Evolutionary conservation across 2,888 invertebrate species (phyloP).

Genomic region (Leucoma salicis): DNA sequence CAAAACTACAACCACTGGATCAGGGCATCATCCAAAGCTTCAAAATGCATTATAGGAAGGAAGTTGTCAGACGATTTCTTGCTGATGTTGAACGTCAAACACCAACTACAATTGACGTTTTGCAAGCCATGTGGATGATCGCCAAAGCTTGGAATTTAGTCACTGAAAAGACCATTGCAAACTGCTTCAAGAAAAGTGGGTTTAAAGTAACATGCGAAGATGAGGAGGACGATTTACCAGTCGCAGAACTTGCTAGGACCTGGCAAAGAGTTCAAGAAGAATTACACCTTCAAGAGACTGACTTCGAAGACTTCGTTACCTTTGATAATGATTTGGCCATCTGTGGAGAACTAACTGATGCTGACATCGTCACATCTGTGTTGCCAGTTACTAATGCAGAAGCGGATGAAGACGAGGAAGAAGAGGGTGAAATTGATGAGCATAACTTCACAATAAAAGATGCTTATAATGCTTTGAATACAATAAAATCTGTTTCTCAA

Average conservation of each 20-base stretch:
- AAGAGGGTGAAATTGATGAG: too few relatives aligned
- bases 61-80: constrained; percentile 29
- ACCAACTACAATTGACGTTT: constrained; percentile 24
- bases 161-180: constrained; percentile 27
- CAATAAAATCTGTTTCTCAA: constrained; percentile 29
- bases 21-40: too few relatives aligned
- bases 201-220: constrained; percentile 28
- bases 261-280: constrained; percentile 20
- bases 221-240: constrained; percentile 17
- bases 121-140: constrained; percentile 27
- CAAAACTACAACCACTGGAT: constrained; percentile 23
- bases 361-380: constrained; percentile 25
- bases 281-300: constrained; percentile 23
- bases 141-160: constrained; percentile 17
- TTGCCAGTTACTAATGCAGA: constrained; percentile 25
- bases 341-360: constrained; percentile 28
- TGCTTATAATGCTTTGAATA: constrained; percentile 31
- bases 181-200: constrained; percentile 31
- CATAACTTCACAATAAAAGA: too few relatives aligned
- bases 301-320: constrained; percentile 13
- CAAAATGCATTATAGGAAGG: constrained; percentile 26
- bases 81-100: constrained; percentile 19
- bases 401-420: too few relatives aligned
- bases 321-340: constrained; percentile 21
- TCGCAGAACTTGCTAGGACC: constrained; percentile 20